phyloP scores from a whole-genome alignment of 2,888 invertebrate genomes.

The Dendrolimus pini region DNA sequence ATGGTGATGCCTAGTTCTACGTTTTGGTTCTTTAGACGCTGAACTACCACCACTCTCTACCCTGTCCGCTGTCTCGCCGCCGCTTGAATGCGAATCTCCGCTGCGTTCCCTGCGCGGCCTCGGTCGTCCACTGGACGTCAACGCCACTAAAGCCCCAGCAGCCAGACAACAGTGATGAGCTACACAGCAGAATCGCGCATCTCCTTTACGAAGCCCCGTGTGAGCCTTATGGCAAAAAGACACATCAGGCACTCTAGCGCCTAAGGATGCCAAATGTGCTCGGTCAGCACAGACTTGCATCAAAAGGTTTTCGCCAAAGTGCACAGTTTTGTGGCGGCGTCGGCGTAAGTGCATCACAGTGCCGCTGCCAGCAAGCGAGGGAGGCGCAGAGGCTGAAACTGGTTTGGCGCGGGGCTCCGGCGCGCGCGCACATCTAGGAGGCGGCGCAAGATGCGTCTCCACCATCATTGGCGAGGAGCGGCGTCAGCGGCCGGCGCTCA shows the following conservation, averaged over 20 bases:
- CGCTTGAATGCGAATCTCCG: slow-evolving; percentile 68
- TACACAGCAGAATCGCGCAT: slow-evolving; percentile 65
- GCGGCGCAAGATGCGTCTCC: slow-evolving; percentile 71
- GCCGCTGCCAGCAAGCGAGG: slow-evolving; percentile 69
- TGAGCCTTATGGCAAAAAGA: slow-evolving; percentile 69
- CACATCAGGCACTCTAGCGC: slow-evolving; percentile 66
- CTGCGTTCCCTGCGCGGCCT: slow-evolving; percentile 58
- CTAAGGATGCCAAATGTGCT: slow-evolving; percentile 68
- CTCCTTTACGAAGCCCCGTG: slow-evolving; percentile 58
- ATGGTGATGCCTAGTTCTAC: slow-evolving; percentile 54
- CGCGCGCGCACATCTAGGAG: slow-evolving; percentile 65
- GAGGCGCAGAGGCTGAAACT: slow-evolving; percentile 74
- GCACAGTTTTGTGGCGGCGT: slow-evolving; percentile 85
- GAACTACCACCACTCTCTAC: slow-evolving; percentile 44
- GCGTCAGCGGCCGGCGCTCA: slow-evolving; percentile 67
- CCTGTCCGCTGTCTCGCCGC: slow-evolving; percentile 61
- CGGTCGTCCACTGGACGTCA: slow-evolving; percentile 52
- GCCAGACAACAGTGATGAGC: slow-evolving; percentile 72
- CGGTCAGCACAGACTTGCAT: slow-evolving; percentile 86
- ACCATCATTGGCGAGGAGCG: slow-evolving; percentile 73
- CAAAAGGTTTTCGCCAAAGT: slow-evolving; percentile 85
- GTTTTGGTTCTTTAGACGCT: slow-evolving; percentile 42
- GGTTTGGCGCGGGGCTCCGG: slow-evolving; percentile 63
- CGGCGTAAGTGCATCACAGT: slow-evolving; percentile 79
- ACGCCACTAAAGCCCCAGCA: slow-evolving; percentile 54